Conservation (phyloP, 2,113 vertebrate genomes). For the Chamaea fasciata region DNA sequence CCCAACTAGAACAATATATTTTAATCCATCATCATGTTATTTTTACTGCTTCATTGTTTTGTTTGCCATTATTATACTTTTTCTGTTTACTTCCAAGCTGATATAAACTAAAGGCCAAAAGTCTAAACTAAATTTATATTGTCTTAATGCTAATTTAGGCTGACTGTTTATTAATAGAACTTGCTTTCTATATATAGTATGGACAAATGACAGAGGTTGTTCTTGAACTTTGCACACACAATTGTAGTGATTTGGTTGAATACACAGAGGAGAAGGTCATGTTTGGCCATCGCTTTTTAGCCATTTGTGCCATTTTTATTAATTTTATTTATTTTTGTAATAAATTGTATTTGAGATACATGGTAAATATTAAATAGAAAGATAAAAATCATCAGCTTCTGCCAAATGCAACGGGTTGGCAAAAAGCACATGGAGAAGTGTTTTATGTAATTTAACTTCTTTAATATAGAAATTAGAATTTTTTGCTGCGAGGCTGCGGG, state of each 20-base stretch:
- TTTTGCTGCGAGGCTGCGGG: not conserved
- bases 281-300: not conserved
- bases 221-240: not conserved
- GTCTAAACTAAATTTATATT: not conserved
- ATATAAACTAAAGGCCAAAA: not conserved
- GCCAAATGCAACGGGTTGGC: not conserved
- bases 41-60: conserved; percentile 44
- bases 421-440: not conserved
- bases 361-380: not conserved
- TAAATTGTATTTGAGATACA: not conserved
- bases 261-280: not conserved
- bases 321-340: not conserved
- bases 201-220: not conserved
- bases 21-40: not conserved
- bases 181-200: not conserved
- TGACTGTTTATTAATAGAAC: conserved; percentile 16
- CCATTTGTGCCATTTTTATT: not conserved
- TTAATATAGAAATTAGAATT: not conserved
- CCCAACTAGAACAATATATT: not conserved
- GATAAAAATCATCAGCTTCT: not conserved
- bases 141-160: not conserved
- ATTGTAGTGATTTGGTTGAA: not conserved
- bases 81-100: not conserved
- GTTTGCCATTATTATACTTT: not conserved
- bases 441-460: not conserved